These are phyloP conservation scores for Eulacestoma nigropectus DNA, from an alignment of 2,113 vertebrate genomes.

Conservation along the genomic window DNA sequence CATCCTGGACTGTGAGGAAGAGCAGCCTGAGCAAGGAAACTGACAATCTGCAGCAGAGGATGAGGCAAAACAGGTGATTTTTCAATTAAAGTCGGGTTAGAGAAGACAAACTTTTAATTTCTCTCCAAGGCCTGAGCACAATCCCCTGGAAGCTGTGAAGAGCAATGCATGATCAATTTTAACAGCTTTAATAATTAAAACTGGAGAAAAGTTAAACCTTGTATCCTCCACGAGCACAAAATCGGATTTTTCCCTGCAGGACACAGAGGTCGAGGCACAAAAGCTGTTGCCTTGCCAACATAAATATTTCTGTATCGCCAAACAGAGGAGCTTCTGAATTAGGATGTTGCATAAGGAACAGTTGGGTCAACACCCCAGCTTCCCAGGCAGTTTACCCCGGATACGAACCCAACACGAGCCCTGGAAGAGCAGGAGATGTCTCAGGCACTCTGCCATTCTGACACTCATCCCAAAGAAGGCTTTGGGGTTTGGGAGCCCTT, in stretches of 20 bases:
- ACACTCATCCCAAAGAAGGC: neutral
- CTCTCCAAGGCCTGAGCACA: neutral
- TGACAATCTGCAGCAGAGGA: fast-evolving
- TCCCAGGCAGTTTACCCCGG: neutral
- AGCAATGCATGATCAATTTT: fast-evolving
- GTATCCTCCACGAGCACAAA: neutral
- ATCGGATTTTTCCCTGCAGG: neutral
- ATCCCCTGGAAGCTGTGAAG: neutral
- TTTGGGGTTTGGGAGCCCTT: neutral
- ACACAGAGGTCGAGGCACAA: neutral
- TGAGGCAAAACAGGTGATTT: neutral
- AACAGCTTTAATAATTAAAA: neutral
- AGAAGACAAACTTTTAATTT: neutral
- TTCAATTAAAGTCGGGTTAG: neutral
- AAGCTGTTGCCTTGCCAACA: constrained; percentile 49
- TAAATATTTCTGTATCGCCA: constrained; percentile 7
- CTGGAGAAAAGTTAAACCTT: neutral
- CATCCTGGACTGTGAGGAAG: neutral
- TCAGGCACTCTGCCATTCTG: neutral
- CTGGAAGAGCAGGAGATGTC: neutral
- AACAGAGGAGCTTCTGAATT: neutral
- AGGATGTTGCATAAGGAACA: neutral
- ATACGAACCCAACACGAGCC: fast-evolving
- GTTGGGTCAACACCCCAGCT: neutral
- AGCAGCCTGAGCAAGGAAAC: neutral